Evolutionary conservation across 2,113 vertebrate species (phyloP), one percentile per base, ranked within the genome.

Genomic region (Urocitellus parryii): DNA sequence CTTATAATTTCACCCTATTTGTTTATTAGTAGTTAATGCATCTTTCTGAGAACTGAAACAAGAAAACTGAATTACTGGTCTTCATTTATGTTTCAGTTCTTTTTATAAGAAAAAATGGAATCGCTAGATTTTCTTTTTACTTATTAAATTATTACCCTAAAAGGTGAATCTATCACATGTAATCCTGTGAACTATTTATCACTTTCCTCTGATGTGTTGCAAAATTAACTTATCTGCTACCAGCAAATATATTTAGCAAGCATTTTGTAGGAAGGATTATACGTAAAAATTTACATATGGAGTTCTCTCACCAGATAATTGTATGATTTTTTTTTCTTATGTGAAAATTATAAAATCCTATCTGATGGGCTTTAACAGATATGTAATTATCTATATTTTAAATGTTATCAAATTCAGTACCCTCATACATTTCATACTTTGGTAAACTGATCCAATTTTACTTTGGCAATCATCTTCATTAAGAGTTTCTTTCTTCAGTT

Each of bases 401-500:
- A 82, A 61, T 63, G 4, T 22, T 68, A 34, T 45, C 42, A 32
- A 79, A 83, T 10, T 85, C 68, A 77, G 8, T 70, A 27, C 6
- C 0, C 10, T 79, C 11, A 34, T 34, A 70, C 3, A 39, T 67
- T 79, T 94, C 29, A 82, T 48, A 77, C 13, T 5, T 94, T 79
- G 48, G 6, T 61, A 88, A 82, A 34, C 1, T 32, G 7, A 24
- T 67, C 20, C 58, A 84, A 73, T 12, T 20, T 84, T 85, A 51
- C 25, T 83, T 78, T 92, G 9, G 24, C 6, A 3, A 42, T 81
- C 20, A 58, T 89, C 2, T 68, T 83, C 13, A 51, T 56, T 78
- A 53, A 61, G 4, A 79, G 37, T 86, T 92, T 89, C 79, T 94
- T 90, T 96, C 2, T 6, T 86, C 34, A 72, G n/a, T 88, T 90